Conservation (phyloP, 64 coral and sea anemone species). For the Montipora sp. region DNA sequence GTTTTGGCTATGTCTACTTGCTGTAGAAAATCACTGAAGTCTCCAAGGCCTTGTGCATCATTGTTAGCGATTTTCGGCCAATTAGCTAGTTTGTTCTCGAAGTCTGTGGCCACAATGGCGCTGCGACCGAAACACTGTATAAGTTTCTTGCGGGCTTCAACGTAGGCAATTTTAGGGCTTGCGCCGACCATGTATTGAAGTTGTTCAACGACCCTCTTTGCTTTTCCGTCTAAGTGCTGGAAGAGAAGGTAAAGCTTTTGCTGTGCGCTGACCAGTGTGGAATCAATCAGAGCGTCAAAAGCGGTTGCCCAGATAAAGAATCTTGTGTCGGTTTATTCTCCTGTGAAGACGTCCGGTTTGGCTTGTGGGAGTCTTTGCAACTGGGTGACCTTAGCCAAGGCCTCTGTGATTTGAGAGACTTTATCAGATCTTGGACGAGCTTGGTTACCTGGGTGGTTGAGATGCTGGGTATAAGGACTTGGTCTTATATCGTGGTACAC, state of each 20-base stretch:
- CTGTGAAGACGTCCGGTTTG: conserved; percentile 74
- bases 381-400: conserved; percentile 60
- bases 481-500: neutral
- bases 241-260: conserved; percentile 66
- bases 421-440: neutral
- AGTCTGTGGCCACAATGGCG: conserved; percentile 52
- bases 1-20: conserved; percentile 54
- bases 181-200: conserved; percentile 67
- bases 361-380: conserved; percentile 72
- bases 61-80: conserved; percentile 44
- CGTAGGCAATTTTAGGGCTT: conserved; percentile 49
- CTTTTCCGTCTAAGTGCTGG: conserved; percentile 61
- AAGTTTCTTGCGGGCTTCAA: conserved; percentile 59
- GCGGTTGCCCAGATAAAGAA: conserved; percentile 85
- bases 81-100: conserved; percentile 64
- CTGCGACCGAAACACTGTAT: conserved; percentile 52
- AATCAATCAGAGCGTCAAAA: conserved; percentile 73
- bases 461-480: neutral
- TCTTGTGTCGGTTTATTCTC: conserved; percentile 55
- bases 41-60: conserved; percentile 39
- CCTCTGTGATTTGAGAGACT: conserved; percentile 38
- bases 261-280: conserved; percentile 57
- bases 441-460: neutral
- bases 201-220: conserved; percentile 69
- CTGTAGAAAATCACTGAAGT: conserved; percentile 66